phyloP scores from a whole-genome alignment of 2,113 vertebrate species.

The Barnardius zonarius region DNA sequence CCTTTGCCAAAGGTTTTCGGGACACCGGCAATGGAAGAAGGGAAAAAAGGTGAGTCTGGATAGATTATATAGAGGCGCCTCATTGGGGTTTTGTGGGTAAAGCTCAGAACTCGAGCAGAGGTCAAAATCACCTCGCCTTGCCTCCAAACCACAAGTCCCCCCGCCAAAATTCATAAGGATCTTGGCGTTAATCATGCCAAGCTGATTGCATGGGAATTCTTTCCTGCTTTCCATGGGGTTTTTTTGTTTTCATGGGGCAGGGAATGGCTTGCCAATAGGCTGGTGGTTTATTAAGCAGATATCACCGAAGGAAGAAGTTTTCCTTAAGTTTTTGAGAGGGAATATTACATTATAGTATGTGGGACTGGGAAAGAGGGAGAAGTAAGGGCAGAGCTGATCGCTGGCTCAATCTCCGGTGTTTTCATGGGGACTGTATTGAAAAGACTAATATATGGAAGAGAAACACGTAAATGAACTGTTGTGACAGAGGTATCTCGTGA shows the following conservation, averaged over 20 bases:
- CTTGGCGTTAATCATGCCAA: background rate
- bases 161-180: background rate
- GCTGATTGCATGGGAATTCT: background rate
- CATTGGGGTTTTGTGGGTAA: background rate
- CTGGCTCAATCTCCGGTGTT: background rate
- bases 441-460: background rate
- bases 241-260: background rate
- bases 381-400: background rate
- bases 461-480: background rate
- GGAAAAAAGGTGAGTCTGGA: slow-evolving; percentile 89
- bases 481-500: background rate
- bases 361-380: background rate
- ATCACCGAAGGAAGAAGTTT: background rate
- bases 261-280: background rate
- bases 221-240: background rate
- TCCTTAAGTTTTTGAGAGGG: background rate
- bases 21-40: slow-evolving; percentile 97
- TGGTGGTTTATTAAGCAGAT: background rate
- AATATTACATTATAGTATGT: background rate
- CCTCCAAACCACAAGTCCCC: background rate
- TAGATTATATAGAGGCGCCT: background rate
- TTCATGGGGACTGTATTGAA: background rate
- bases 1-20: slow-evolving; percentile 98
- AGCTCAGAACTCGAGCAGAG: background rate
- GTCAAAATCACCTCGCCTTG: background rate